Conservation (phyloP, 2,113 vertebrate species). For the Dicentrarchus labrax region DNA sequence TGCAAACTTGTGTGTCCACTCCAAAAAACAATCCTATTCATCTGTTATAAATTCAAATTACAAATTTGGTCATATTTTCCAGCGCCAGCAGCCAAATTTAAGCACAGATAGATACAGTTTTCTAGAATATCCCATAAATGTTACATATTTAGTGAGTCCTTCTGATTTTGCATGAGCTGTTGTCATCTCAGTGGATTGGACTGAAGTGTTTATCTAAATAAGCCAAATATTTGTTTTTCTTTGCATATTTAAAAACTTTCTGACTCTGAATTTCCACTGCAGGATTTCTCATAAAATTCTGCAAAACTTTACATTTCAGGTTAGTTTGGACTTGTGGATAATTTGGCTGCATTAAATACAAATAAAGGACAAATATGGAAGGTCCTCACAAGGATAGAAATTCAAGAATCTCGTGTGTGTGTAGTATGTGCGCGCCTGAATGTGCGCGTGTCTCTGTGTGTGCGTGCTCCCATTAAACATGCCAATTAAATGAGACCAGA, state of each 20-base stretch:
- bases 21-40: neutral
- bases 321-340: no score
- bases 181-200: neutral
- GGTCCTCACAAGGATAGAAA: constrained; percentile 22
- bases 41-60: neutral
- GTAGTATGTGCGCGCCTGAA: neutral
- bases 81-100: neutral
- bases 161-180: neutral
- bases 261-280: neutral
- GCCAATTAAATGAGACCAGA: constrained; percentile 66
- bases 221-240: neutral
- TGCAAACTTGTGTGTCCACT: neutral
- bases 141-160: neutral
- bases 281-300: neutral
- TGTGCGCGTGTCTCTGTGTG: neutral
- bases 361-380: neutral
- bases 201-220: neutral
- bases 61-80: no score
- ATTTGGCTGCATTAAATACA: neutral
- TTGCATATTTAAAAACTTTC: neutral
- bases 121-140: neutral
- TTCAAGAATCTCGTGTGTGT: neutral
- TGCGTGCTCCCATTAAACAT: constrained; percentile 52
- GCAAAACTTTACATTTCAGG: neutral
- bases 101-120: neutral